These are phyloP conservation scores for Caenorhabditis latens DNA, from an alignment of 1,140 invertebrate species.

Conservation along the genomic window DNA sequence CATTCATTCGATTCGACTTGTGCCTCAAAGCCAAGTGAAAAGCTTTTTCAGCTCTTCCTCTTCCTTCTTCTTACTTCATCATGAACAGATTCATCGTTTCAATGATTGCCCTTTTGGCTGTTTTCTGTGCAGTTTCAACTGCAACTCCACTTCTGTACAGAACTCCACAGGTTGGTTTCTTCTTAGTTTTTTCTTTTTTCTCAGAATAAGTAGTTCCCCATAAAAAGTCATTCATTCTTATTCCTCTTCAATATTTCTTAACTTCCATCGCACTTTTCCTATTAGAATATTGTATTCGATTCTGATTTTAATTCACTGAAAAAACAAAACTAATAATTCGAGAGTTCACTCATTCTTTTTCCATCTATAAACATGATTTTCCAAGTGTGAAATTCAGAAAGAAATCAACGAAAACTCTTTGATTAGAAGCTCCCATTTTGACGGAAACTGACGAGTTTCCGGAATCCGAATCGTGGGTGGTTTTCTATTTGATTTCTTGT, in stretches of 20 bases:
- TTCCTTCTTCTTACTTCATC: slow-evolving; percentile 2
- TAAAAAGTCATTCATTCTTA: too few relatives aligned
- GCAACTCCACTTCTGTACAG: slow-evolving; percentile 63
- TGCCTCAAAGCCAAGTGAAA: slow-evolving; percentile 53
- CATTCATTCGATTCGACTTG: slow-evolving; percentile 53
- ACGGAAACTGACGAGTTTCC: slow-evolving; percentile 50
- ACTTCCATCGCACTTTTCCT: too few relatives aligned
- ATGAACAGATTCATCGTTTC: slow-evolving; percentile 51
- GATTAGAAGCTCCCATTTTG: neutral
- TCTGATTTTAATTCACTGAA: too few relatives aligned
- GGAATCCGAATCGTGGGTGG: neutral
- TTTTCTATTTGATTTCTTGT: slow-evolving; percentile 3
- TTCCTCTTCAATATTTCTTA: too few relatives aligned
- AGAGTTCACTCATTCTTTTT: too few relatives aligned
- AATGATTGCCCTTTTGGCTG: slow-evolving; percentile 56
- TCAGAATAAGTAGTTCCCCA: too few relatives aligned
- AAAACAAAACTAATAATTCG: too few relatives aligned
- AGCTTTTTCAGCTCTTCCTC: slow-evolving; percentile 52
- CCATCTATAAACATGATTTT: neutral
- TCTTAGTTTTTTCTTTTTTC: neutral
- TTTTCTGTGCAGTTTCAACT: slow-evolving; percentile 53
- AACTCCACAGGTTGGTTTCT: slow-evolving; percentile 56
- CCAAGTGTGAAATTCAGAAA: neutral
- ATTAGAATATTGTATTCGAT: too few relatives aligned
- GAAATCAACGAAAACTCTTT: neutral